Percentiles rank a stretch among this genome's conserved stretches.
phyloP scores from a whole-genome alignment of 2,888 invertebrate genomes.

The Alloscopus bannaensis region DNA sequence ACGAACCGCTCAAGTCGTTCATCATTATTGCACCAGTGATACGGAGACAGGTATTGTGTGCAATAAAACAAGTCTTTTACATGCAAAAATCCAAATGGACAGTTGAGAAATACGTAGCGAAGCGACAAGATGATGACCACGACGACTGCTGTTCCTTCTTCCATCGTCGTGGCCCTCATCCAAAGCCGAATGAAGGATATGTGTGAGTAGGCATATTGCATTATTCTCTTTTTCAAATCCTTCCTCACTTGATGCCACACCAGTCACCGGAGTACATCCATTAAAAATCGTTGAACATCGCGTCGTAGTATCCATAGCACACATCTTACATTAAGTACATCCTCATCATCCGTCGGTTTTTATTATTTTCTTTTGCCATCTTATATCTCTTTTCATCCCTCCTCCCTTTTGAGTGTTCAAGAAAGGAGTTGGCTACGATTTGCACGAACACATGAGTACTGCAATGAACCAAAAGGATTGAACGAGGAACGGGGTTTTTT shows the following conservation, averaged over 20 bases:
- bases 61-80: too few species aligned
- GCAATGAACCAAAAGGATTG: slow-evolving; percentile 14
- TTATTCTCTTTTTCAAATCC: too few species aligned
- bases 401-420: neutral
- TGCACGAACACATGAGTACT: slow-evolving; percentile 12
- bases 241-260: too few species aligned
- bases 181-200: too few species aligned
- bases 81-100: neutral
- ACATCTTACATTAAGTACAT: too few species aligned
- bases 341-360: too few species aligned
- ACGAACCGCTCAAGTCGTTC: slow-evolving; percentile 1
- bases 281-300: too few species aligned
- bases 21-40: slow-evolving; percentile 11
- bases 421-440: slow-evolving; percentile 12
- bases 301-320: too few species aligned
- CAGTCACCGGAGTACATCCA: too few species aligned
- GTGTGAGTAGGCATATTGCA: too few species aligned
- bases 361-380: too few species aligned
- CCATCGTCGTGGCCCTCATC: neutral
- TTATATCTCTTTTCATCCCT: slow-evolving; percentile 8
- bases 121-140: neutral
- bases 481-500: slow-evolving; percentile 46
- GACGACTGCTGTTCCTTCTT: neutral
- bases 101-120: too few species aligned
- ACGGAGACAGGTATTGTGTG: slow-evolving; percentile 17